phyloP scores from a whole-genome alignment of 2,888 invertebrate species.

The Spilosoma lubricipeda region DNA sequence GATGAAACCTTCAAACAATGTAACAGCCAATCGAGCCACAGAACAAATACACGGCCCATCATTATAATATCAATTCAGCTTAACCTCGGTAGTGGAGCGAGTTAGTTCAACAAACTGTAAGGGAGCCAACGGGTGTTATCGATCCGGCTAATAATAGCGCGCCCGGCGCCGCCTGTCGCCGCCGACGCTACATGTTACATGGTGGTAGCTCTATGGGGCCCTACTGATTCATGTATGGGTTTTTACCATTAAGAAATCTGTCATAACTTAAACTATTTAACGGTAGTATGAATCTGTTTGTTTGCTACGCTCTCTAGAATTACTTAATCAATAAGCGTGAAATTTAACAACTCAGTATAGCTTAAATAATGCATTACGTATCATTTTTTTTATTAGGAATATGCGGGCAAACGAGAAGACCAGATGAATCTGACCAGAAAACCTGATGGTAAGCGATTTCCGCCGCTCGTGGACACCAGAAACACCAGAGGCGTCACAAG shows the following conservation, averaged over 20 bases:
- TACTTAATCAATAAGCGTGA: background rate
- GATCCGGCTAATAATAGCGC: conserved; percentile 31
- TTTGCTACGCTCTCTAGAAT: background rate
- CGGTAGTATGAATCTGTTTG: background rate
- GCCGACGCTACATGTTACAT: background rate
- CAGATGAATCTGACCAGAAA: no score
- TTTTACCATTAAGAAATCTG: background rate
- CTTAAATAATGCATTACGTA: no score
- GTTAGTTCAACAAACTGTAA: conserved; percentile 51
- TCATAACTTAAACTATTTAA: background rate
- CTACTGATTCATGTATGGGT: background rate
- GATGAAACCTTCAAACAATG: background rate
- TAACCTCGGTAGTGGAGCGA: background rate
- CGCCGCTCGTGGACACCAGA: no score
- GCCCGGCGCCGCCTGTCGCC: conserved; percentile 52
- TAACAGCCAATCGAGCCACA: conserved; percentile 4
- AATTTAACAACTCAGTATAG: no score
- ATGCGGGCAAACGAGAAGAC: no score
- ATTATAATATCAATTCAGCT: conserved; percentile 7
- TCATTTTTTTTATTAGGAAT: no score
- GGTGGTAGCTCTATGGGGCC: background rate
- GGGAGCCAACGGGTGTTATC: conserved; percentile 23
- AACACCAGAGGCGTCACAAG: no score
- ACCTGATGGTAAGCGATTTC: no score
- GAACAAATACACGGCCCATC: background rate